Evolutionary conservation across 2,797 vertebrate genomes (phyloP), one percentile per base, ranked within the genome.

Genomic region (Coranthus polyacanthus): DNA sequence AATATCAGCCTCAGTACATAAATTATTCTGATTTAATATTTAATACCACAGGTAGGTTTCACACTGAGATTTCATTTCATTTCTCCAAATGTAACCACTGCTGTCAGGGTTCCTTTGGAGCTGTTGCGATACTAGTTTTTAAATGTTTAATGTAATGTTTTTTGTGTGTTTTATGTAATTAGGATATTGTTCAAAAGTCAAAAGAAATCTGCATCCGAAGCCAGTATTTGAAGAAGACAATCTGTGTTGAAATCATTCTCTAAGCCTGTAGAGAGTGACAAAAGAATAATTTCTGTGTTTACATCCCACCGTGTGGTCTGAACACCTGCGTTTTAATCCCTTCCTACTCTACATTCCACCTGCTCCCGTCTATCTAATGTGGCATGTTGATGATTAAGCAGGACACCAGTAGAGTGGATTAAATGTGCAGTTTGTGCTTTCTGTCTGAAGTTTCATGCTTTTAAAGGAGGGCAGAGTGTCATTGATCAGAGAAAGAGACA

Each of bases 401-500:
- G 54, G 29, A 41, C 57, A 59, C 55, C 24, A 18, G 49, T 7
- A 4, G 58, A 83, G 78, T 69, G 68, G 79, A 89, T 90, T 81
- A 88, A 56, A 58, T 42, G 77, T 79, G 78, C 78, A 61, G 77
- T 68, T 76, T 80, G 81, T 61, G 54, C 78, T 61, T 45, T 61
- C 79, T 62, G 75, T 81, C 73, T 65, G 64, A 64, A 51, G 63
- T 66, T 72, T 62, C 64, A 45, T 46, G 68, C 71, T 75, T 87
- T 76, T 72, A 62, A 81, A 71, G 61, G 60, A 72, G 81, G 75
- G 71, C 67, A 82, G 37, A 42, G 79, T 85, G 79, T 85, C 83
- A 86, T 70, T 70, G 85, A 87, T 85, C 77, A 75, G 73, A 62
- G 56, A 22, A 9, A 45, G 77, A 79, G 75, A 75, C 72, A 63